Conservation (phyloP, 1,140 invertebrate genomes). For the Diprion similis region DNA sequence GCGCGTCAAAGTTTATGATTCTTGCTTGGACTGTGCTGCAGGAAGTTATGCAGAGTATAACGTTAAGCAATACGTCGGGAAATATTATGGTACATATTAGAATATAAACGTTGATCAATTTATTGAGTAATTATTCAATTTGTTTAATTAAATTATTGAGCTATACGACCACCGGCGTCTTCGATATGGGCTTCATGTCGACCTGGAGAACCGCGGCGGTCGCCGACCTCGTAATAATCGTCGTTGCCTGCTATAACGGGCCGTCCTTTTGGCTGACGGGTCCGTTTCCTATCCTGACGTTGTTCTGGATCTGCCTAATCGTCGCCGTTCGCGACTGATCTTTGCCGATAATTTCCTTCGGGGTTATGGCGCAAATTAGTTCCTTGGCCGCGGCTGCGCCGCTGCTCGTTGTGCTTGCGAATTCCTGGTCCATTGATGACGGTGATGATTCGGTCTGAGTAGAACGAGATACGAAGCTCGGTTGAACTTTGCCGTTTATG, state of each 20-base stretch:
- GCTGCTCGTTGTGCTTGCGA: constrained; percentile 19
- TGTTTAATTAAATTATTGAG: not conserved
- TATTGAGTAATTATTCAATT: not conserved
- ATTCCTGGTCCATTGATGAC: constrained; percentile 19
- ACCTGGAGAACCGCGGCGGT: constrained; percentile 30
- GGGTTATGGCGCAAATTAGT: constrained; percentile 8
- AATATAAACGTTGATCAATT: constrained; percentile 13
- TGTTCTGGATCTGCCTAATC: constrained; percentile 34
- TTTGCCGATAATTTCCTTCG: constrained; percentile 30
- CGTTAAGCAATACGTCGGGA: no score
- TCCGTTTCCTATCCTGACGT: constrained; percentile 47
- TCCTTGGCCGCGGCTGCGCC: constrained; percentile 24
- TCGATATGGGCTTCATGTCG: constrained; percentile 43
- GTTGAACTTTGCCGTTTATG: constrained; percentile 34
- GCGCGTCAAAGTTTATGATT: no score
- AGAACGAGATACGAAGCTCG: constrained; percentile 33
- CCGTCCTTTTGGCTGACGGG: constrained; percentile 46
- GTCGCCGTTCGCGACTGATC: constrained; percentile 33
- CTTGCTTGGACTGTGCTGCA: no score
- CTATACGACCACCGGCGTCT: constrained; percentile 43
- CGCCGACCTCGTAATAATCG: not conserved
- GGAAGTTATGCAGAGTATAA: no score
- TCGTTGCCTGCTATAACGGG: constrained; percentile 44
- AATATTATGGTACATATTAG: constrained; percentile 16
- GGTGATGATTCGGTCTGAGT: constrained; percentile 39